These are phyloP conservation scores for Neolamprologus caudopunctatus DNA, from an alignment of 2,113 vertebrate genomes.

Conservation along the genomic window DNA sequence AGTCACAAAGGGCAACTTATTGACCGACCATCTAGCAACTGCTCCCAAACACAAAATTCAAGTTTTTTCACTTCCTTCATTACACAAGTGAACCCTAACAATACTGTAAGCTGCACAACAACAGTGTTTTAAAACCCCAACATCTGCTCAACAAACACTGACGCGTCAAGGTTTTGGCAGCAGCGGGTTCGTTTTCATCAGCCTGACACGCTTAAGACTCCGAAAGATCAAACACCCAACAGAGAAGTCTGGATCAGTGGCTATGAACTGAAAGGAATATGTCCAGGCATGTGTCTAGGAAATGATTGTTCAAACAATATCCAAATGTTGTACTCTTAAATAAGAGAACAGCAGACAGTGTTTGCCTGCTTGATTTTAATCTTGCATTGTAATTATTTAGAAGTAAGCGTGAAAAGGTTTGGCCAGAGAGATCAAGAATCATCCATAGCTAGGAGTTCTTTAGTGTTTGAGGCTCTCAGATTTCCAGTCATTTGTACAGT, in stretches of 20 bases:
- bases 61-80: background rate
- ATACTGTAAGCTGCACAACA: background rate
- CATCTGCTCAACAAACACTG: background rate
- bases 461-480: background rate
- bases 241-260: background rate
- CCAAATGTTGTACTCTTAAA: background rate
- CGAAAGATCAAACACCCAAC: background rate
- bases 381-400: background rate
- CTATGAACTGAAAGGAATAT: background rate
- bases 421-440: background rate
- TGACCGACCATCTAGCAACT: conserved; percentile 47
- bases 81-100: background rate
- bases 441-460: background rate
- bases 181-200: background rate
- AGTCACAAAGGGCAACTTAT: conserved; percentile 56
- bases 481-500: background rate
- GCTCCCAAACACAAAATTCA: background rate
- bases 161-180: background rate
- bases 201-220: background rate
- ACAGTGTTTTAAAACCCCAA: background rate
- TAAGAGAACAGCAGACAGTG: background rate
- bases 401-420: background rate
- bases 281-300: conserved; percentile 1
- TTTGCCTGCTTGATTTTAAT: background rate
- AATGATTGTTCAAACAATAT: background rate